Evolutionary conservation across 1,140 invertebrate genomes (phyloP).

Genomic region (Euwallacea fornicatus): DNA sequence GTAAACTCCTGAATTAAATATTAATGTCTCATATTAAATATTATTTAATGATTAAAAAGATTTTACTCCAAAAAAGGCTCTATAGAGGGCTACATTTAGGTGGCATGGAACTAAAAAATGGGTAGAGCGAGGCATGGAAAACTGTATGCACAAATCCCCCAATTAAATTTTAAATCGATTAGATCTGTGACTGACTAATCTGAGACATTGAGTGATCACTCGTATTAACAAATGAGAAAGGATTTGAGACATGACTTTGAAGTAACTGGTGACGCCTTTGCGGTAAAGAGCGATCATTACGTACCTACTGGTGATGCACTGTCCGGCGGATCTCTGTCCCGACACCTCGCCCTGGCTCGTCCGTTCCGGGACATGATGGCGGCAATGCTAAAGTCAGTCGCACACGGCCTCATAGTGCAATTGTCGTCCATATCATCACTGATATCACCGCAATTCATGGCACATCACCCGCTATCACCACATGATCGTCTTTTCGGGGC

Average conservation of each 20-base stretch:
- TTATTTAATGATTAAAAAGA: too few species aligned
- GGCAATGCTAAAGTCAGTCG: conserved; percentile 86
- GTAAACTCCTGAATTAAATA: too few species aligned
- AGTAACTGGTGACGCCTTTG: background rate
- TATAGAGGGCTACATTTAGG: too few species aligned
- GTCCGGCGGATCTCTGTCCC: conserved; percentile 51
- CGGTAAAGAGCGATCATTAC: background rate
- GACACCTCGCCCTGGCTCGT: conserved; percentile 56
- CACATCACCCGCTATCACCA: conserved; percentile 29
- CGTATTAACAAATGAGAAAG: background rate
- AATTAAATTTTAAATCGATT: too few species aligned
- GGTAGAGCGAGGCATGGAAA: too few species aligned
- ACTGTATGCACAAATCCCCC: too few species aligned
- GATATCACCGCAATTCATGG: conserved; percentile 37
- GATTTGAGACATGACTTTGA: background rate
- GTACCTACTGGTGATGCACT: conserved; percentile 49
- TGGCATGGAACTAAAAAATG: too few species aligned
- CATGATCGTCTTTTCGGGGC: background rate
- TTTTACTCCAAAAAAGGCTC: too few species aligned
- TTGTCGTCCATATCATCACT: conserved; percentile 57
- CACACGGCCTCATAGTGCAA: conserved; percentile 65
- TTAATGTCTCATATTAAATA: too few species aligned
- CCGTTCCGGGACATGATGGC: conserved; percentile 78
- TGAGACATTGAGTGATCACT: too few species aligned
- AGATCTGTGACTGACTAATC: too few species aligned